phyloP scores from a whole-genome alignment of 1,140 invertebrate genomes.

The Brachionus angularis region DNA sequence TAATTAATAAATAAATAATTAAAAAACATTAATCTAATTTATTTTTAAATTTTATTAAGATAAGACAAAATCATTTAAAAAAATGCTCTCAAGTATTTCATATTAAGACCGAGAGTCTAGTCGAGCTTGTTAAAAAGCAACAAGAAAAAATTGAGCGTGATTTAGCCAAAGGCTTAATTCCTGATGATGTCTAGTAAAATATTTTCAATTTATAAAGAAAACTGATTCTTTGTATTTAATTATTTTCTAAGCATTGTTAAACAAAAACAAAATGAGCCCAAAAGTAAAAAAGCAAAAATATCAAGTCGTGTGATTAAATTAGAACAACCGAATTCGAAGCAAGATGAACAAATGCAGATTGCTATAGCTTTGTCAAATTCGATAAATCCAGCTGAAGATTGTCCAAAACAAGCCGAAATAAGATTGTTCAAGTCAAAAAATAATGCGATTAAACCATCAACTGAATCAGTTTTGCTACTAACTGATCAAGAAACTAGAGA shows the following conservation, averaged over 20 bases:
- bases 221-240: background rate
- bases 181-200: slow-evolving; percentile 35
- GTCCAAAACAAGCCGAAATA: slow-evolving; percentile 19
- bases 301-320: slow-evolving; percentile 27
- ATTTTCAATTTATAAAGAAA: background rate
- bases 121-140: slow-evolving; percentile 28
- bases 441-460: background rate
- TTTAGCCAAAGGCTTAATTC: slow-evolving; percentile 27
- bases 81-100: slow-evolving; percentile 39
- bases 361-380: slow-evolving; percentile 38
- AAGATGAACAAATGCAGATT: slow-evolving; percentile 23
- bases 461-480: background rate
- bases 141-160: slow-evolving; percentile 37
- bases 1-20: slow-evolving; percentile 1
- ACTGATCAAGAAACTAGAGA: background rate
- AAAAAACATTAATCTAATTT: background rate
- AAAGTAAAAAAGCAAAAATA: slow-evolving; percentile 29
- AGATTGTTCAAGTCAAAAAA: slow-evolving; percentile 15
- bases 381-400: slow-evolving; percentile 13
- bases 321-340: slow-evolving; percentile 8
- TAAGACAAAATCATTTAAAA: slow-evolving; percentile 40
- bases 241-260: background rate
- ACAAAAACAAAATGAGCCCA: background rate
- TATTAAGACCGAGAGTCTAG: slow-evolving; percentile 29
- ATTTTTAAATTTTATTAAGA: background rate